phyloP scores from a whole-genome alignment of 2,113 vertebrate genomes.

The Callopanchax toddi region DNA sequence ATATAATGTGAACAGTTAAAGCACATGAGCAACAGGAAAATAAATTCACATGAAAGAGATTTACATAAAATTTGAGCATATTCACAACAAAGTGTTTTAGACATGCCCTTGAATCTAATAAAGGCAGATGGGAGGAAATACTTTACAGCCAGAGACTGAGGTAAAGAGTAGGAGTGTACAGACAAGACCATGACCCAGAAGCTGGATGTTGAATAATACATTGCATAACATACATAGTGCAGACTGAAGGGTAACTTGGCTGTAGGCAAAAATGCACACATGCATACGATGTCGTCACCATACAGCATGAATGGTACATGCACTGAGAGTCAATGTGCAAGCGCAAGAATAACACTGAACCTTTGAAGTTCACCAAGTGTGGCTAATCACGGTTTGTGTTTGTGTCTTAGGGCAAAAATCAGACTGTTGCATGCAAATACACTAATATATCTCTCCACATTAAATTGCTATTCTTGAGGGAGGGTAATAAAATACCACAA shows the following conservation, averaged over 20 bases:
- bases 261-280: conserved; percentile 48
- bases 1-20: conserved; percentile 7
- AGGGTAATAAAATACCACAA: conserved; percentile 30
- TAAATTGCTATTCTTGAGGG: neutral
- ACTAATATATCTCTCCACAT: conserved; percentile 8
- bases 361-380: conserved; percentile 35
- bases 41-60: conserved; percentile 32
- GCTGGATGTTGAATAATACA: conserved; percentile 40
- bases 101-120: conserved; percentile 40
- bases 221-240: conserved; percentile 52
- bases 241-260: conserved; percentile 30
- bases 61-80: conserved; percentile 44
- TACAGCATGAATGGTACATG: conserved; percentile 51
- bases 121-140: conserved; percentile 46
- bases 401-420: conserved; percentile 14
- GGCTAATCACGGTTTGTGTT: conserved; percentile 18
- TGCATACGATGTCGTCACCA: conserved; percentile 49
- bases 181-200: conserved; percentile 55
- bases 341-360: conserved; percentile 24
- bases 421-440: conserved; percentile 57
- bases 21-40: conserved; percentile 42
- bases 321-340: conserved; percentile 41
- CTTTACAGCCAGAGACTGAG: conserved; percentile 54
- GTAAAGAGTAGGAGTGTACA: conserved; percentile 52
- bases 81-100: conserved; percentile 43